These are phyloP conservation scores for Elanoides forficatus DNA, from an alignment of 2,113 vertebrate genomes.

Conservation along the genomic window DNA sequence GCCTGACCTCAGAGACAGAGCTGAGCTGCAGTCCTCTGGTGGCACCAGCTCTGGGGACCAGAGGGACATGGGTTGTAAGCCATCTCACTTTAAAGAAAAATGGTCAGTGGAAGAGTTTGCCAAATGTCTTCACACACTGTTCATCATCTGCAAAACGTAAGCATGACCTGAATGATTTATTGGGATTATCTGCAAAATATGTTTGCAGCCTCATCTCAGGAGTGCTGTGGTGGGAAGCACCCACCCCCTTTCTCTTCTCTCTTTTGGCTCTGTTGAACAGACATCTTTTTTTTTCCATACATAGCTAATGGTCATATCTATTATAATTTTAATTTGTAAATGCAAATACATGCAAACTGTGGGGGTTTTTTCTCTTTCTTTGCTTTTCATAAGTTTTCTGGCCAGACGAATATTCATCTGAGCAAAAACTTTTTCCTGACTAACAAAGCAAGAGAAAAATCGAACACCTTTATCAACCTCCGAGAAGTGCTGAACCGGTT, in stretches of 20 bases:
- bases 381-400: slow-evolving; percentile 70
- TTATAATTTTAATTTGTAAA: neutral
- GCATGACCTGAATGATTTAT: neutral
- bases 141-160: neutral
- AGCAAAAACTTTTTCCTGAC: slow-evolving; percentile 91
- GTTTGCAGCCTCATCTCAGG: neutral
- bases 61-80: neutral
- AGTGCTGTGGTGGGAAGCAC: neutral
- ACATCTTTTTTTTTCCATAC: neutral
- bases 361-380: neutral
- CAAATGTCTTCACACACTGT: neutral
- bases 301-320: neutral
- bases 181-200: neutral
- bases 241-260: neutral
- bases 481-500: slow-evolving; percentile 89
- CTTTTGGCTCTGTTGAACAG: neutral
- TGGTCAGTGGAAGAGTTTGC: neutral
- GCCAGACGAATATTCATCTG: slow-evolving; percentile 86
- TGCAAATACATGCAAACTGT: neutral
- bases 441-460: slow-evolving; percentile 84
- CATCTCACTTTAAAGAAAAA: neutral
- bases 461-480: slow-evolving; percentile 92
- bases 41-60: neutral
- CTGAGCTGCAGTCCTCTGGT: neutral
- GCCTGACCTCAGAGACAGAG: neutral